Conservation (phyloP, 2,113 vertebrate species). For the Cichladusa arquata region DNA sequence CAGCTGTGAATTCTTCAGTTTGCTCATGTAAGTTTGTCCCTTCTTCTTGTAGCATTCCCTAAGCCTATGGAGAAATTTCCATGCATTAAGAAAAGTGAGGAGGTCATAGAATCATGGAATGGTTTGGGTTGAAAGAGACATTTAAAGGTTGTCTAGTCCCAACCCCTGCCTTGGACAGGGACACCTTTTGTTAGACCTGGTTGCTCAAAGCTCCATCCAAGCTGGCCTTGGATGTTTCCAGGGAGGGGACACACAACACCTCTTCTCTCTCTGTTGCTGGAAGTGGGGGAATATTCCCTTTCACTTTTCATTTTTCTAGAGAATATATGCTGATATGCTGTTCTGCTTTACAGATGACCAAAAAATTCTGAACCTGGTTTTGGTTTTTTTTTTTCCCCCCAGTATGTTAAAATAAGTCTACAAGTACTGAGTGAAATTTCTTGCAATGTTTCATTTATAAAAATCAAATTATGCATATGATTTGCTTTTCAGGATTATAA, state of each 20-base stretch:
- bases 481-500: background rate
- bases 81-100: background rate
- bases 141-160: background rate
- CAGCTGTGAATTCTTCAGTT: background rate
- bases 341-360: background rate
- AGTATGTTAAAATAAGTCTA: background rate
- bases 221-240: background rate
- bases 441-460: background rate
- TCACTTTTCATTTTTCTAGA: background rate
- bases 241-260: background rate
- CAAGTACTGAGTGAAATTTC: background rate
- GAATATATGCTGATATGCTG: background rate
- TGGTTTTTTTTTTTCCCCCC: rapidly evolving
- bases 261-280: background rate
- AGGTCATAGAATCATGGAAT: background rate
- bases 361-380: background rate
- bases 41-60: background rate
- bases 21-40: background rate
- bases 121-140: background rate
- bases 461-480: background rate
- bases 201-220: background rate
- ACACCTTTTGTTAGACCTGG: background rate
- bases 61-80: background rate
- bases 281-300: background rate
- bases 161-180: background rate